Evolutionary conservation across 2,797 vertebrate species (phyloP).

Genomic region (Melanotaenia boesemani): DNA sequence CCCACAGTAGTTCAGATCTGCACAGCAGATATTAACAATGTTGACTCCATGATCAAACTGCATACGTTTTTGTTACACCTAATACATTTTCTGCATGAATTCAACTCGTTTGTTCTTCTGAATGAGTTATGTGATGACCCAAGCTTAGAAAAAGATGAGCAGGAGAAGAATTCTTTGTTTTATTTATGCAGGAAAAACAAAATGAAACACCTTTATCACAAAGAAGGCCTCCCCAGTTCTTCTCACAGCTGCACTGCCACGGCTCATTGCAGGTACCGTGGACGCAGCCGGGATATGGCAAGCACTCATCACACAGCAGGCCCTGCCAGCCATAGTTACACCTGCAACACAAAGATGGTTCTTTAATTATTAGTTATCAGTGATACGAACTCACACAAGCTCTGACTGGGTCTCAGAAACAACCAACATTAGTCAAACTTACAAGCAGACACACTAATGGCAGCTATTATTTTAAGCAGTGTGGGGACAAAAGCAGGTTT

Average conservation of each 20-base stretch:
- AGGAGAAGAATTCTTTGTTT: neutral
- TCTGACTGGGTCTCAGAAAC: neutral
- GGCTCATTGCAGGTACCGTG: conserved; percentile 92
- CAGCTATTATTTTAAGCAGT: neutral
- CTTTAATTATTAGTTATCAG: neutral
- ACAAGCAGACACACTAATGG: neutral
- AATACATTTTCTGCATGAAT: neutral
- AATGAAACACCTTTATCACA: conserved; percentile 90
- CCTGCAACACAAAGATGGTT: conserved; percentile 74
- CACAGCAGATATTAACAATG: neutral
- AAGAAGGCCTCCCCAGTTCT: conserved; percentile 97
- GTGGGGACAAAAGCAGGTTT: neutral
- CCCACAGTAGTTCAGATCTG: conserved; percentile 98
- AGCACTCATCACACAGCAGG: conserved; percentile 90
- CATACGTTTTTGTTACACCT: neutral
- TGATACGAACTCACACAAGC: neutral
- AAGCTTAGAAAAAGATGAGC: neutral
- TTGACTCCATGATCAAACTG: neutral
- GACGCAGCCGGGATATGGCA: conserved; percentile 93
- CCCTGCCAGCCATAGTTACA: conserved; percentile 97
- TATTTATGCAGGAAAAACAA: neutral
- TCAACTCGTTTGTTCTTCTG: neutral
- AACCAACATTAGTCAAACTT: too few species aligned
- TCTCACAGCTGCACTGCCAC: conserved; percentile 95
- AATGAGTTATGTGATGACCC: neutral